Evolutionary conservation across 2,113 vertebrate genomes (phyloP).

Genomic region (Lampris incognitus): DNA sequence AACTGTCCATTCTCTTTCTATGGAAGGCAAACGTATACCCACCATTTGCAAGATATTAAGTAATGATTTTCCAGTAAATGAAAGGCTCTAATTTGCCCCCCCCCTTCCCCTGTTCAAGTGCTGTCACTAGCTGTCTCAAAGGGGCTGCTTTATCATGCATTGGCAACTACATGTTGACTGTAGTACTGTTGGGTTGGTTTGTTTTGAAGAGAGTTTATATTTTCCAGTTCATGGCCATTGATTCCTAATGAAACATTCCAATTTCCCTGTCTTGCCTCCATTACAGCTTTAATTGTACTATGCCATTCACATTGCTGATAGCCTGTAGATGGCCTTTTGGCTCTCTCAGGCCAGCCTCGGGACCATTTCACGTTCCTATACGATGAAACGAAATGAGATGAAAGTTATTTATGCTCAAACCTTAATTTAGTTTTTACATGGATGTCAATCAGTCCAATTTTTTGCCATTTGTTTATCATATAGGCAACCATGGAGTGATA

Average conservation of each 20-base stretch:
- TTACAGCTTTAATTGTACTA: background rate
- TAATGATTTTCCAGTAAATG: too few relatives aligned
- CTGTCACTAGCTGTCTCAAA: too few relatives aligned
- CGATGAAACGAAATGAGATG: conserved; percentile 17
- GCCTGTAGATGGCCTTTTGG: conserved; percentile 36
- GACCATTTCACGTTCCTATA: background rate
- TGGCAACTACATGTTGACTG: background rate
- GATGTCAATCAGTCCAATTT: conserved; percentile 28
- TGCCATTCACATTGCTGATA: conserved; percentile 14
- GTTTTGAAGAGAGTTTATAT: background rate
- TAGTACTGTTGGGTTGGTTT: background rate
- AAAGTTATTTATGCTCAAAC: conserved; percentile 40
- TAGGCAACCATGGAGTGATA: background rate
- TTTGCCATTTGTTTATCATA: conserved; percentile 10
- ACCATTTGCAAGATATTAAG: too few relatives aligned
- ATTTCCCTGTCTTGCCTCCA: background rate
- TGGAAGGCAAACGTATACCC: too few relatives aligned
- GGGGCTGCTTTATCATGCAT: too few relatives aligned
- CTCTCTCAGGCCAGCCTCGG: conserved; percentile 16
- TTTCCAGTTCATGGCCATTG: background rate
- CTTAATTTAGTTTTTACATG: conserved; percentile 11
- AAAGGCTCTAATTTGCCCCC: too few relatives aligned
- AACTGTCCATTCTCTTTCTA: background rate
- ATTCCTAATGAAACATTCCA: too few relatives aligned
- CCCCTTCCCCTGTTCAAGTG: too few relatives aligned